These are phyloP conservation scores for Lepidocolaptes lacrymiger DNA, from an alignment of 2,797 vertebrate genomes.

Conservation along the genomic window DNA sequence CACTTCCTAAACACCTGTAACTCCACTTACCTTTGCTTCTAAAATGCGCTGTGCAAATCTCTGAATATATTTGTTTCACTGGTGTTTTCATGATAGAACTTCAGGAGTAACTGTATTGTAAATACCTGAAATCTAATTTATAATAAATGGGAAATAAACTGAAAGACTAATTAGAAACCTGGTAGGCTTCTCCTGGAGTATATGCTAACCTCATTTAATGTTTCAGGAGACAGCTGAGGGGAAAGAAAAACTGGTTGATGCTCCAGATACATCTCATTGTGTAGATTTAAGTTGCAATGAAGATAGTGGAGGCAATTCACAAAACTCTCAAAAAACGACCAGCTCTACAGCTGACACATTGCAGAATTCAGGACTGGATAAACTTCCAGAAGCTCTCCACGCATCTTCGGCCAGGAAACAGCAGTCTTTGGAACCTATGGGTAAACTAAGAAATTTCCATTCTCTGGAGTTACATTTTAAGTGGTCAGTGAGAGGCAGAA, in stretches of 20 bases:
- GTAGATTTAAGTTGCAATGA: constrained; percentile 20
- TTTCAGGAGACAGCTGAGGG: constrained; percentile 49
- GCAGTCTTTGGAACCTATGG: constrained; percentile 4
- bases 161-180: not conserved
- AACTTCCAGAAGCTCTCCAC: not conserved
- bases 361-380: not conserved
- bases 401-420: not conserved
- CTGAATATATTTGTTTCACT: not conserved
- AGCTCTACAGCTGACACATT: not conserved
- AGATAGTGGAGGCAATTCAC: not conserved
- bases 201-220: constrained; percentile 33
- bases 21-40: not conserved
- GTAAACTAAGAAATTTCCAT: constrained; percentile 46
- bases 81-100: not conserved
- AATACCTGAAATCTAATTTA: not conserved
- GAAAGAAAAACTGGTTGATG: not conserved
- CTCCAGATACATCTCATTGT: not conserved
- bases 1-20: not conserved
- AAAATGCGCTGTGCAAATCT: not conserved
- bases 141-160: not conserved
- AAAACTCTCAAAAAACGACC: not conserved
- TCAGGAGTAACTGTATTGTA: not conserved
- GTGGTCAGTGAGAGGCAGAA: not conserved
- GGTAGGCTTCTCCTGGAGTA: not conserved
- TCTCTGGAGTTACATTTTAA: not conserved